Conservation (phyloP, 2,113 vertebrate species). For the Chroicocephalus ridibundus region DNA sequence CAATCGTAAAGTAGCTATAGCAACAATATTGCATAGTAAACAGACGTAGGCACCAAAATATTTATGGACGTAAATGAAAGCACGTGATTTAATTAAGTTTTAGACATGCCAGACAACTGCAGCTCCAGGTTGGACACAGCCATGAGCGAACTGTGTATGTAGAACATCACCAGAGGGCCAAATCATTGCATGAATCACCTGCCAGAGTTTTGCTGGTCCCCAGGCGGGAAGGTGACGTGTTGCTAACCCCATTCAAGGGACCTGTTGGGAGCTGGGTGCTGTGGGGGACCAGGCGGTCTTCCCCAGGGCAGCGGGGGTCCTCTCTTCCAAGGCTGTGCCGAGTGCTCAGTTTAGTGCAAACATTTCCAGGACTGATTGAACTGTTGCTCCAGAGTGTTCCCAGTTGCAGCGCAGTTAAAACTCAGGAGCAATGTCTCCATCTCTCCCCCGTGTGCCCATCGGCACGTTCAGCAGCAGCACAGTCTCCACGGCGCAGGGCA, state of each 20-base stretch:
- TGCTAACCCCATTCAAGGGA: neutral
- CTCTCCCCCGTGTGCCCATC: fast-evolving
- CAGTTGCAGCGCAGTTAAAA: neutral
- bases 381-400: neutral
- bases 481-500: neutral
- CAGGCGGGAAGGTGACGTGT: neutral
- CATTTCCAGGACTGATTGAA: neutral
- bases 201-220: neutral
- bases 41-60: neutral
- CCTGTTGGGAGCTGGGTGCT: neutral
- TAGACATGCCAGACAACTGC: neutral
- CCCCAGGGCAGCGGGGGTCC: neutral
- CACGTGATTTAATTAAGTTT: neutral
- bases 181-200: neutral
- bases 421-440: neutral
- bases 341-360: neutral
- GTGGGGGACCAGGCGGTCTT: too few species aligned
- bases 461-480: neutral
- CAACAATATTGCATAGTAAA: neutral
- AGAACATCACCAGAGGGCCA: neutral
- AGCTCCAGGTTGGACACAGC: neutral
- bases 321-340: fast-evolving
- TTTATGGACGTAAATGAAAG: neutral
- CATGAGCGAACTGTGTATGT: neutral
- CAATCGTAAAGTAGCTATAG: neutral